Evolutionary conservation across 2,113 vertebrate species (phyloP), one percentile per base, ranked within the genome.

Genomic region (Physeter macrocephalus): DNA sequence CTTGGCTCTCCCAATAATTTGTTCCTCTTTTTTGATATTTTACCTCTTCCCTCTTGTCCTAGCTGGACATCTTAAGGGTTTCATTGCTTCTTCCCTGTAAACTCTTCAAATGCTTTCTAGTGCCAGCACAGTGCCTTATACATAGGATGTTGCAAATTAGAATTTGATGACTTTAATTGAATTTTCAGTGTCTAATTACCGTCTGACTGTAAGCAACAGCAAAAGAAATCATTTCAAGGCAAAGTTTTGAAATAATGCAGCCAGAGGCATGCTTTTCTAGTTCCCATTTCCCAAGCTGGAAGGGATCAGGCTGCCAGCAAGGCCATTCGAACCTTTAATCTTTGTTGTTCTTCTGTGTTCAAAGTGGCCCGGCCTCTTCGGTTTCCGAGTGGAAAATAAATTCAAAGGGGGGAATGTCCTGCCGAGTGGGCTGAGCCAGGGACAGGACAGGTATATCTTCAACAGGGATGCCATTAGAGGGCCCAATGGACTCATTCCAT

Each of bases 1-100:
- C 78, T 95, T 97, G 94, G 74, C 94, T 93, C 86, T 88, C 29
- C 39, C 39, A 11, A 8, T 57, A 52, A 89, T 93, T 74, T 87
- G 49, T 93, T 89, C 39, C 29, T 77, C 9, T 62, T 43, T 90
- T 96, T 94, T 94, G 84, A 86, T 78, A 82, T 52, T 87, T 92
- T 46, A 74, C 57, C n/a, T 61, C 64, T 72, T 88, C 15, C n/a
- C 52, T 90, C 54, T 93, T 64, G 3, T 34, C 27, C 34, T 71
- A 25, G 12, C 11, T 36, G 7, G 49, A n/a, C n/a, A 34, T 96
- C 54, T 67, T 89, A 18, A 64, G 36, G 46, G 8, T 88, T 96
- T 92, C 69, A 85, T 46, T 52, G 49, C 88, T 5, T 77, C 10
- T 39, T 96, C 6, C 11, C 8, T 12, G 9, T 62, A 5, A 27